Evolutionary conservation across 2,797 vertebrate species (phyloP), one percentile per base, ranked within the genome.

Genomic region (Vultur gryphus): DNA sequence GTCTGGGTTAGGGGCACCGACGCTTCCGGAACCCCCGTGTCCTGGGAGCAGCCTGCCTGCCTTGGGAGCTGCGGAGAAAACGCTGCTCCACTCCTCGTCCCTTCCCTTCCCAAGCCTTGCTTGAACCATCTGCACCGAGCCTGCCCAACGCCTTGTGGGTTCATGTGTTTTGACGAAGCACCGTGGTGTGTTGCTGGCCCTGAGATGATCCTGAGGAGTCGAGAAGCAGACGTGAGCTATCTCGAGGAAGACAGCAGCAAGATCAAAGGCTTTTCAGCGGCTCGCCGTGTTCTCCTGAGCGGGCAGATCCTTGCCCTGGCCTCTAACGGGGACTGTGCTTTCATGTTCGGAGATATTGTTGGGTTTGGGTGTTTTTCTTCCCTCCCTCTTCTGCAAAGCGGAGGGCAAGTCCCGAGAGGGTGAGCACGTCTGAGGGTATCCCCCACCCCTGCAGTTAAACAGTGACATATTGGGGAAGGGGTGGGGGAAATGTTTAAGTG

Each of bases 281-380:
- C 48, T 70, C 0, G 0, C 49, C 6, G 1, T 10, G 4, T 37
- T 18, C 33, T 48, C 49, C 46, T 26, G 16, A 21, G 25, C 7
- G 13, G 43, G 51, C 79, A 57, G 58, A 39, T 78, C 71, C 31
- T 76, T 72, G 31, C 62, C 51, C 49, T 43, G 41, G 51, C 72
- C 37, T 78, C 67, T 51, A 9, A 7, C 10, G 66, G 49, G n/a
- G 6, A 23, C 16, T 84, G 39, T 48, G 19, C 58, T 95, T 76
- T 87, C 31, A 2, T 41, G 8, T 33, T 65, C 1, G 0, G 5
- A 43, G 54, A 39, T 43, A 48, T 14, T 69, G 59, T 61, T 52
- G 37, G 15, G 11, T 77, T 55, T 52, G 28, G 77, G 15, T 51
- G 39, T 8, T 75, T 93, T 62, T 8, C 57, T 52, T 61, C 28